A percentile compares a stretch with the other conserved stretches of the same genome.
Evolutionary conservation across 2,113 vertebrate genomes (phyloP).

Genomic region (Ciconia boyciana): DNA sequence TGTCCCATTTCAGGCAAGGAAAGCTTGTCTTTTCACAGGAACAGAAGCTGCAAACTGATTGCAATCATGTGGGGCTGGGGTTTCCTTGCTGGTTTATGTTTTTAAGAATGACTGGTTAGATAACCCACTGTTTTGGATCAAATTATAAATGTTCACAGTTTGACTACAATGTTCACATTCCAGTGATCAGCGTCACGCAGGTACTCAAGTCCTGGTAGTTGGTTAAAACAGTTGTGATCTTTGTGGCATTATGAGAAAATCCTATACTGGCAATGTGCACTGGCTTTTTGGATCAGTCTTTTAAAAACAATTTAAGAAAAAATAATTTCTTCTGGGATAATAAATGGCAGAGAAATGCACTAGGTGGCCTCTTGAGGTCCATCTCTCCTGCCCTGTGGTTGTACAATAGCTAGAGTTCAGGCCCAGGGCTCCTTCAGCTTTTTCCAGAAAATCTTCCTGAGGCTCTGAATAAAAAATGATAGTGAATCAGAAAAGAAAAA

Average conservation of each 20-base stretch:
- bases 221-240: not conserved
- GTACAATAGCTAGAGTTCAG: not conserved
- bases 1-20: constrained; percentile 27
- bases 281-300: not conserved
- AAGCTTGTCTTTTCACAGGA: constrained; percentile 10
- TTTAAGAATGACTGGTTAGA: not conserved
- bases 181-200: not conserved
- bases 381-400: not conserved
- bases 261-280: not conserved
- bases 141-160: constrained; percentile 10
- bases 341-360: not conserved
- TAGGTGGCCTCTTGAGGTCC: not conserved
- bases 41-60: not conserved
- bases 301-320: not conserved
- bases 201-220: not conserved
- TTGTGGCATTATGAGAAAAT: not conserved
- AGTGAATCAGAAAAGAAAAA: not conserved
- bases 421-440: not conserved
- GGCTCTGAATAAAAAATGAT: not conserved
- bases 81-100: constrained; percentile 41
- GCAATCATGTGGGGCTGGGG: not conserved
- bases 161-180: not conserved
- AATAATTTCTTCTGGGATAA: not conserved
- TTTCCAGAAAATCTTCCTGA: not conserved
- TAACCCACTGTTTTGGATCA: constrained; percentile 2